These are phyloP conservation scores for Tetramorium parvispinum DNA, from an alignment of 1,140 invertebrate species.

Conservation along the genomic window DNA sequence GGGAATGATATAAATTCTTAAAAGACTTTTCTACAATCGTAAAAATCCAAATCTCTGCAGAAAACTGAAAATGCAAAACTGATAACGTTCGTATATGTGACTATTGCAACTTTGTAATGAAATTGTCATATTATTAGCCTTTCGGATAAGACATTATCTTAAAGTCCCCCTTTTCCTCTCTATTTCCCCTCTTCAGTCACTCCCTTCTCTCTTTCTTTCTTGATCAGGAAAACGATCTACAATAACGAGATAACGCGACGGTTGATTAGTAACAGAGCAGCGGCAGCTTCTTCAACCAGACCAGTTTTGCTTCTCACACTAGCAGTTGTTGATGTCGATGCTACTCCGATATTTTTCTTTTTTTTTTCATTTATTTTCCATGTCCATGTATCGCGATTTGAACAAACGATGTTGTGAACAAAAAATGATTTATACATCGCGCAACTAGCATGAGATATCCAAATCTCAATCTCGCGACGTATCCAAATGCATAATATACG, in stretches of 20 bases:
- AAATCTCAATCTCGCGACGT: not conserved
- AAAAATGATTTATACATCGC: not conserved
- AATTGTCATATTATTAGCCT: constrained; percentile 21
- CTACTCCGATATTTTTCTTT: constrained; percentile 5
- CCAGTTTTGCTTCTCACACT: constrained; percentile 44
- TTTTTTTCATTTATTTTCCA: constrained; percentile 36
- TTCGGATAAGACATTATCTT: constrained; percentile 18
- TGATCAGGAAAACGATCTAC: constrained; percentile 39
- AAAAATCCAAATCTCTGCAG: not conserved
- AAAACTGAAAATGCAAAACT: not conserved
- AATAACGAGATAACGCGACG: constrained; percentile 47
- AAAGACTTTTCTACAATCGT: not conserved
- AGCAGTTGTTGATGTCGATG: not conserved
- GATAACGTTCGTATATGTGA: not conserved
- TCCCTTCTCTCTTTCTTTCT: no score
- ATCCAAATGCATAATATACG: not conserved
- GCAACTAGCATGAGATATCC: not conserved
- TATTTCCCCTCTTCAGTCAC: not conserved
- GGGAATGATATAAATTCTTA: not conserved
- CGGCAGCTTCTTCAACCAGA: constrained; percentile 45
- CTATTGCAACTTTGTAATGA: not conserved
- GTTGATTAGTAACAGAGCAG: not conserved
- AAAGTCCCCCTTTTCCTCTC: not conserved
- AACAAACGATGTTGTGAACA: not conserved
- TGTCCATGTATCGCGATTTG: not conserved